A percentile compares a stretch with the other conserved stretches of the same genome.
These are phyloP conservation scores for Plemyria rubiginata DNA, from an alignment of 2,888 invertebrate genomes.

Conservation along the genomic window DNA sequence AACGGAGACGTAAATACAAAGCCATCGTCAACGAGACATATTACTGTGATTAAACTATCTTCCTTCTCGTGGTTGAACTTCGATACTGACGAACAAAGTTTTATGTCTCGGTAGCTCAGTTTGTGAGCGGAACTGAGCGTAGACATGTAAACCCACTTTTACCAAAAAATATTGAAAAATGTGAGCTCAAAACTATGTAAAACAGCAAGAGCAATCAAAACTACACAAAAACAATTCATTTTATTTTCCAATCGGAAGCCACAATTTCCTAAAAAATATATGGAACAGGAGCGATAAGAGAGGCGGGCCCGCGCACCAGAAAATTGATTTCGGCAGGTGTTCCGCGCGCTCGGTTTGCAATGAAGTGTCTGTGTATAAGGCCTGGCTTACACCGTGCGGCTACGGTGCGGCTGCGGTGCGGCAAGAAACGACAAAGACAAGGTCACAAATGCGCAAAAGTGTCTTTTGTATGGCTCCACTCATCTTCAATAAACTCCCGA, in stretches of 20 bases:
- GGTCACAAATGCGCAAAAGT: too few relatives aligned
- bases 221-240: slow-evolving; percentile 35
- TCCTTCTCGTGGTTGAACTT: too few relatives aligned
- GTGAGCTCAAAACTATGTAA: background rate
- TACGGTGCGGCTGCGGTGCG: background rate
- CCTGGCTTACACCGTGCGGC: background rate
- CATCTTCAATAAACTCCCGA: too few relatives aligned
- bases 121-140: too few relatives aligned
- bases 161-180: background rate
- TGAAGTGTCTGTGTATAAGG: slow-evolving; percentile 15
- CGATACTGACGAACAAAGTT: too few relatives aligned
- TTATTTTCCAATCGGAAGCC: slow-evolving; percentile 42
- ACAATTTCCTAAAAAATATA: slow-evolving; percentile 44
- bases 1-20: too few relatives aligned
- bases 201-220: slow-evolving; percentile 25
- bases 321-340: slow-evolving; percentile 65
- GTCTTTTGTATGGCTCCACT: too few relatives aligned
- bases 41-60: too few relatives aligned
- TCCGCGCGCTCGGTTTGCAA: slow-evolving; percentile 45
- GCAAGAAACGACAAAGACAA: background rate
- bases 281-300: slow-evolving; percentile 42
- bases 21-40: too few relatives aligned
- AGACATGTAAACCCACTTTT: too few relatives aligned
- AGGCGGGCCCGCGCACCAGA: slow-evolving; percentile 53
- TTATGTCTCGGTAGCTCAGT: too few relatives aligned